Evolutionary conservation across 2,113 vertebrate genomes (phyloP).

Genomic region (Nettapus auritus): DNA sequence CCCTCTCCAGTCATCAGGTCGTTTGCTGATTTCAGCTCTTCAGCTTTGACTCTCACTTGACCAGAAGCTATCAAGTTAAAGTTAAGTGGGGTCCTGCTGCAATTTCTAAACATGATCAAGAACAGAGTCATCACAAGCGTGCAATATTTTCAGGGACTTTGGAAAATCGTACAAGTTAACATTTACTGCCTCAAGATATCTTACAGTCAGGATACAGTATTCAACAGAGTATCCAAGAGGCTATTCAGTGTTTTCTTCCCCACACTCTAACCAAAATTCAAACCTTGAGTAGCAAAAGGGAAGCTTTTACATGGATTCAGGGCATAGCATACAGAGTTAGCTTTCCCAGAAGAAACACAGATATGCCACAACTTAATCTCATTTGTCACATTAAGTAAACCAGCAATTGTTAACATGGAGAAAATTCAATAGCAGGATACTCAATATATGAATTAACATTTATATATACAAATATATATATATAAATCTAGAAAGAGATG

Average conservation of each 20-base stretch:
- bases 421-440: neutral
- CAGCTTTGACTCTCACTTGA: neutral
- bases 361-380: neutral
- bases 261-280: neutral
- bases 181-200: neutral
- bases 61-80: neutral
- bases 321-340: neutral
- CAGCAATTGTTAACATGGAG: neutral
- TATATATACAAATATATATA: neutral
- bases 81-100: accelerated
- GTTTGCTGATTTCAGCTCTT: neutral
- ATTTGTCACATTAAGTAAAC: neutral
- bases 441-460: neutral
- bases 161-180: neutral
- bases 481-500: neutral
- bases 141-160: neutral
- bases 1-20: neutral
- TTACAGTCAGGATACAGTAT: neutral
- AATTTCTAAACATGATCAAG: neutral
- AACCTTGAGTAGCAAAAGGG: neutral
- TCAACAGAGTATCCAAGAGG: neutral
- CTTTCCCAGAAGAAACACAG: neutral
- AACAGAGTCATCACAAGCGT: neutral
- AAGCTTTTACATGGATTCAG: neutral
- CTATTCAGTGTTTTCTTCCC: neutral